Base-by-base conservation (phyloP, 2,113 vertebrate species). In the Arizona elegans region DNA sequence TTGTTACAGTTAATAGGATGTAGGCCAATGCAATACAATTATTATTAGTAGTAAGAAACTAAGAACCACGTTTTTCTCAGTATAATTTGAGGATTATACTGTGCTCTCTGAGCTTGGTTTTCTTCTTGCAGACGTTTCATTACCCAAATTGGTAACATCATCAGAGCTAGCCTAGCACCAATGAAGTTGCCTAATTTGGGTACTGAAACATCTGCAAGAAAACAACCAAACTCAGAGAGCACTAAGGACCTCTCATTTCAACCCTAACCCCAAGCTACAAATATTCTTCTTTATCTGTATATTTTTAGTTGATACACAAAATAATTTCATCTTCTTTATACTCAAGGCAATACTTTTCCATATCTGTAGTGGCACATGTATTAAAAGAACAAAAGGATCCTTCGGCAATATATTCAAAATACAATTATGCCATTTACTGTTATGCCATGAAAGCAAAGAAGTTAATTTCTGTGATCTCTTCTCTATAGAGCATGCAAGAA, bases 391-490 rank as follows among this genome's bases (percentile, higher is more conserved):
- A 91, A 33, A 43, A 52, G 11, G 9, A 33, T 86, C 0, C 12
- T n/a, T 92, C 58, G 8, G 29, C 52, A 87, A 5, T 93, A 0
- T 2, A 43, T 85, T 55, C 17, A 47, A 10, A 92, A 92, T 24
- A 6, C 86, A 93, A 85, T 88, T 15, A 19, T 88, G 92, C 92
- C 0, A 54, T 94, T 94, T 92, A 38, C 52, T 91, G 89, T 90
- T 86, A 56, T 93, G 88, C n/a, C 55, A 86, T 47, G 21, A 90
- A 89, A 86, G 12, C 17, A 86, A 90, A 23, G 38, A 75, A 90
- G 54, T 62, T 70, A 55, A 89, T 81, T 91, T 59, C 90, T 95
- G 93, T 93, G 11, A 58, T 86, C 43, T 56, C 33, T 17, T 5
- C 38, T 70, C 54, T 81, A 56, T 55, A 11, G 24, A 55, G 24